Conservation (phyloP, 2,888 invertebrate species). For the Elysia crispata region DNA sequence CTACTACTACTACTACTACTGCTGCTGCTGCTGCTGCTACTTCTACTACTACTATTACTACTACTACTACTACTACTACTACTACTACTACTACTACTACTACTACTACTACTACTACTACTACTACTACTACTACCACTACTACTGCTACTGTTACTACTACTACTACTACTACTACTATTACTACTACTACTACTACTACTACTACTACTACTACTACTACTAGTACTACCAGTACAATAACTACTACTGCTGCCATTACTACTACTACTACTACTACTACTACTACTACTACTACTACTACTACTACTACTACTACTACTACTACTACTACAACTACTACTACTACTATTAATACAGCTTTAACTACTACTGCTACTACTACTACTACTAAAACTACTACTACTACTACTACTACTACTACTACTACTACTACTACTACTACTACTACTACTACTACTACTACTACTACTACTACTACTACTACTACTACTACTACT, state of each 20-base stretch:
- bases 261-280: conserved; percentile 45
- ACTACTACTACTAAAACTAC: too few species aligned
- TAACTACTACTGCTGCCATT: conserved; percentile 11
- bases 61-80: conserved; percentile 34
- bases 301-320: conserved; percentile 51
- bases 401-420: too few species aligned
- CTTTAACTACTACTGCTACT: too few species aligned
- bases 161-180: too few species aligned
- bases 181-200: conserved; percentile 28
- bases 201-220: conserved; percentile 34
- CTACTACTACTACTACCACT: too few species aligned
- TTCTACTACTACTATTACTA: conserved; percentile 31
- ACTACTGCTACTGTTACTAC: too few species aligned
- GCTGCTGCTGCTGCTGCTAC: conserved; percentile 23
- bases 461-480: conserved; percentile 22
- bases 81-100: background rate
- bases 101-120: background rate
- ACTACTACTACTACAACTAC: conserved; percentile 48
- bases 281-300: conserved; percentile 50
- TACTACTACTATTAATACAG: too few species aligned
- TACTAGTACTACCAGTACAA: too few species aligned
- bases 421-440: conserved; percentile 3
- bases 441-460: conserved; percentile 17
- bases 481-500: background rate
- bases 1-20: conserved; percentile 39